Percentiles rank a stretch among this genome's conserved stretches.
Evolutionary conservation across 2,113 vertebrate species (phyloP).

Genomic region (Athene noctua): DNA sequence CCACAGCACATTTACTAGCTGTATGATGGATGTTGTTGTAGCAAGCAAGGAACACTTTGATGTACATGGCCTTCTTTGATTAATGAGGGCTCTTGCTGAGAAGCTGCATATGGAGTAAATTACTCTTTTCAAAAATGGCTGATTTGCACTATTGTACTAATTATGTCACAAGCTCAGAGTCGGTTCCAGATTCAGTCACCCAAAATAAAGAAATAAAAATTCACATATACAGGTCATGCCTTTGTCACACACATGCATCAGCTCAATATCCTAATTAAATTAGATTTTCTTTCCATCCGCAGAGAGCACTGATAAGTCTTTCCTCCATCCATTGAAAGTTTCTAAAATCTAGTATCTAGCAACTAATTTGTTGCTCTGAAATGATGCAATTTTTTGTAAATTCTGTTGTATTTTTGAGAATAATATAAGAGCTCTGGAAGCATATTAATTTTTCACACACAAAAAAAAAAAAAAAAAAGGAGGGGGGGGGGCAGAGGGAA

Average conservation of each 20-base stretch:
- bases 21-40: constrained; percentile 81
- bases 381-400: neutral
- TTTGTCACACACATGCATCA: constrained; percentile 44
- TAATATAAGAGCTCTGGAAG: neutral
- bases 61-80: constrained; percentile 83
- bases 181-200: constrained; percentile 74
- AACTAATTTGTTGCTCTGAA: neutral
- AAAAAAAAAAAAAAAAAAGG: neutral
- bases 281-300: constrained; percentile 12
- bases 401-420: neutral
- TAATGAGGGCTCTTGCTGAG: constrained; percentile 82
- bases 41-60: constrained; percentile 80
- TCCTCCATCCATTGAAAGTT: neutral
- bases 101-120: constrained; percentile 82
- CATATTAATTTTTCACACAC: neutral
- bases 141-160: constrained; percentile 87
- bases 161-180: constrained; percentile 84
- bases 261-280: constrained; percentile 73
- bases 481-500: neutral
- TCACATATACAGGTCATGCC: neutral
- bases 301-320: neutral
- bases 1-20: constrained; percentile 74
- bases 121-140: constrained; percentile 85
- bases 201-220: constrained; percentile 44
- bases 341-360: neutral